Evolutionary conservation across 64 coral and sea anemone species (phyloP).

Genomic region (Platygyra sinensis): DNA sequence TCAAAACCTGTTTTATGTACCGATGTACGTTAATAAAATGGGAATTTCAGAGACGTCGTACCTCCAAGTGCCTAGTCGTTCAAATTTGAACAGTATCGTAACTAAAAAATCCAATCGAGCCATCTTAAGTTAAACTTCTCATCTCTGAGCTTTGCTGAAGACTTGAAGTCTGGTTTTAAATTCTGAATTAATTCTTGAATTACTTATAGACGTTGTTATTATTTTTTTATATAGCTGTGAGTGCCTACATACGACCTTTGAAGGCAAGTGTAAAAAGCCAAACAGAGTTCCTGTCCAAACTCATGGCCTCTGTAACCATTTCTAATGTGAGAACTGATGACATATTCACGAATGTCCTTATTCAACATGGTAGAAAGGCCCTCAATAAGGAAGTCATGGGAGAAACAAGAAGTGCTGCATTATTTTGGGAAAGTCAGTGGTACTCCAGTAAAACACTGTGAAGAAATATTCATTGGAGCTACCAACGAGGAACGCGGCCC

Average conservation of each 20-base stretch:
- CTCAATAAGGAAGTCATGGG: not conserved
- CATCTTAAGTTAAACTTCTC: too few species aligned
- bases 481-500: not conserved
- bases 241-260: not conserved
- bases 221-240: not conserved
- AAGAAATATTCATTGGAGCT: not conserved
- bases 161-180: too few species aligned
- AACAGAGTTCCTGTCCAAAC: slow-evolving; percentile 32
- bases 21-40: too few species aligned
- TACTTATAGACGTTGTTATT: not conserved
- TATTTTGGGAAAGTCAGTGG: not conserved
- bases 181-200: too few species aligned
- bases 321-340: slow-evolving; percentile 31
- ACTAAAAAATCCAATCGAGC: too few species aligned
- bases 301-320: not conserved
- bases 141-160: too few species aligned
- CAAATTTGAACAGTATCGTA: too few species aligned
- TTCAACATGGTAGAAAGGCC: slow-evolving; percentile 23
- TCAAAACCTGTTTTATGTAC: too few species aligned
- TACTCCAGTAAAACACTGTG: not conserved
- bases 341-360: slow-evolving; percentile 43
- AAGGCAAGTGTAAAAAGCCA: slow-evolving; percentile 21
- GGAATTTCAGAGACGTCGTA: too few species aligned
- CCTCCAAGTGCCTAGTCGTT: too few species aligned
- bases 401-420: not conserved